Base-by-base conservation (phyloP, 2,113 vertebrate genomes). In the Arenaria interpres region DNA sequence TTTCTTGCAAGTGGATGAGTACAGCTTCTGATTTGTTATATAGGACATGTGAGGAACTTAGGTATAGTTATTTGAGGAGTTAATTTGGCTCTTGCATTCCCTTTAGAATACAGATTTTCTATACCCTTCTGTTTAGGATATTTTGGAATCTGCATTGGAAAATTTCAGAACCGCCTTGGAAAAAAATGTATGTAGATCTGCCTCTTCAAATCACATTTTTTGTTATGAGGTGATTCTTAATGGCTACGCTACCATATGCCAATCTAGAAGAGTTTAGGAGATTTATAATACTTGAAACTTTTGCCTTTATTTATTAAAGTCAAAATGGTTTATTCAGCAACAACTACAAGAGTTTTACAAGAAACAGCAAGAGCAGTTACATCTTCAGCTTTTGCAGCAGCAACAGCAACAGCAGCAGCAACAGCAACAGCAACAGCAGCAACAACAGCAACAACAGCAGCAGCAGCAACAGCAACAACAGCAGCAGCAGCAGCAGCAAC, bases 281-380 rank as follows among this genome's bases (percentile, higher is more conserved):
- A 97, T 97, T 96, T 98, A 97, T 98, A 97, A 97, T 98, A 97
- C 97, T 91, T 98, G 98, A 97, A 98, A 98, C 97, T 98, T 98
- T 98, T 98, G 97, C 98, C 98, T 98, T 98, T 98, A 98, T 98
- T 98, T 98, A 98, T 98, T 98, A 98, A 98, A 98, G 98, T 98
- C 98, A 98, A 98, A 98, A 98, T 98, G 98, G 97, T 98, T 98
- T 98, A 96, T 98, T 98, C 98, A 99, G 99, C 99, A 99, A 99
- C 99, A 99, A 98, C 99, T 99, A 98, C 99, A 99, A 99, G 99
- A 99, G 98, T 99, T 99, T 98, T 99, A 99, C 98, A 99, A 99
- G 99, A 99, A 99, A 98, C 99, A 99, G 97, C 99, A 99, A 98
- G 99, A 99, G 97, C 99, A 99, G 99, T 99, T 99, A 98, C 99